Conservation (phyloP, 2,888 invertebrate genomes). For the Lochmaea capreae region DNA sequence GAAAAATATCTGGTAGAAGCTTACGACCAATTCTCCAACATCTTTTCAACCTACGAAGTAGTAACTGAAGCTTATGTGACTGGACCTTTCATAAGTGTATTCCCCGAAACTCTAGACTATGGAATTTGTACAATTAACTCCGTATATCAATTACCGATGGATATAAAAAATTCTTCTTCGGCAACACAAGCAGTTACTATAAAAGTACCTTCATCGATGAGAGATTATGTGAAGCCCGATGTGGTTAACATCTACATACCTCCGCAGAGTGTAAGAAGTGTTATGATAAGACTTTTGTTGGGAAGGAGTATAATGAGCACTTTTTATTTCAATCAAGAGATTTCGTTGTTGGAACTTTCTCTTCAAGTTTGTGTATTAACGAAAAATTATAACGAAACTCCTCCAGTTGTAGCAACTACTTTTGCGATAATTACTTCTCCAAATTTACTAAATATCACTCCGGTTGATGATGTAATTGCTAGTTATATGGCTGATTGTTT, state of each 20-base stretch:
- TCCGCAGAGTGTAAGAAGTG: constrained; percentile 38
- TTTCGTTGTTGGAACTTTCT: constrained; percentile 46
- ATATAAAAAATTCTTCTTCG: constrained; percentile 46
- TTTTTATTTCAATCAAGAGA: constrained; percentile 10
- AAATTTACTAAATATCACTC: constrained; percentile 40
- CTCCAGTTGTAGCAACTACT: constrained; percentile 43
- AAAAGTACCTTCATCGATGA: constrained; percentile 45
- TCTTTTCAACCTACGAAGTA: constrained; percentile 37
- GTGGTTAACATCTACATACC: constrained; percentile 43
- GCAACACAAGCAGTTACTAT: constrained; percentile 46
- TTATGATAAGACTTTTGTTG: constrained; percentile 47
- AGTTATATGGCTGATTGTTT: constrained; percentile 37
- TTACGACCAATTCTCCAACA: constrained; percentile 38
- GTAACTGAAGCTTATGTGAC: constrained; percentile 46
- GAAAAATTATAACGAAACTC: constrained; percentile 44
- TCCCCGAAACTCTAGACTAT: constrained; percentile 48
- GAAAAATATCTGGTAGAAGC: constrained; percentile 45
- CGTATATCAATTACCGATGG: constrained; percentile 47
- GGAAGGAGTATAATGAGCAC: constrained; percentile 27
- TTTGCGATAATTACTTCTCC: constrained; percentile 46
- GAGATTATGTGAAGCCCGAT: constrained; percentile 42
- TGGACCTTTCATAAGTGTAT: constrained; percentile 46
- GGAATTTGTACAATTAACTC: constrained; percentile 48
- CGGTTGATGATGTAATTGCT: constrained; percentile 14
- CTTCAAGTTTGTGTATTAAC: constrained; percentile 43